Evolutionary conservation across 2,113 vertebrate genomes (phyloP).

Genomic region (Coregonus clupeaformis): DNA sequence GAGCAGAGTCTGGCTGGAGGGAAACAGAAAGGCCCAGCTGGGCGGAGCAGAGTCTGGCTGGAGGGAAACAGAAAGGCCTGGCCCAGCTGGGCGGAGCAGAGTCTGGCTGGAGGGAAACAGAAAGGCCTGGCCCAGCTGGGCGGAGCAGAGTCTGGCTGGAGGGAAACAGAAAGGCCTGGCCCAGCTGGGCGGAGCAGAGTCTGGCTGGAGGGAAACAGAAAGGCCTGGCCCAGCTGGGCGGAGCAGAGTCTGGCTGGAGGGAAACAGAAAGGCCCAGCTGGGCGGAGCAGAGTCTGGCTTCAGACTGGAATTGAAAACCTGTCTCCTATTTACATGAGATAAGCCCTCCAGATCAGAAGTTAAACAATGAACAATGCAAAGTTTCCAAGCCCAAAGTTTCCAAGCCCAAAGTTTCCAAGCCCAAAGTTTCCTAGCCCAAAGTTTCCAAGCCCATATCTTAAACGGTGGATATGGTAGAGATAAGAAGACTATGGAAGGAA

Average conservation of each 20-base stretch:
- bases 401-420: too few species aligned
- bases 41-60: constrained; percentile 13
- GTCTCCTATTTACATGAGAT: constrained; percentile 61
- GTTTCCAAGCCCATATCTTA: constrained; percentile 43
- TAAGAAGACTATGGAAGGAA: constrained; percentile 22
- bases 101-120: constrained; percentile 24
- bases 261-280: constrained; percentile 25
- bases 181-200: neutral
- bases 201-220: constrained; percentile 32
- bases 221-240: constrained; percentile 16
- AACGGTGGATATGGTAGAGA: constrained; percentile 20
- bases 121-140: constrained; percentile 27
- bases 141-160: constrained; percentile 13
- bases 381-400: constrained; percentile 45
- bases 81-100: neutral
- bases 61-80: constrained; percentile 26
- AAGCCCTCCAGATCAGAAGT: constrained; percentile 46
- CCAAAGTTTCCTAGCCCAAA: too few species aligned
- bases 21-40: constrained; percentile 25
- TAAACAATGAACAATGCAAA: constrained; percentile 57
- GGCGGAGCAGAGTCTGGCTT: constrained; percentile 14
- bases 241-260: constrained; percentile 12
- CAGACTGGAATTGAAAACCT: constrained; percentile 39
- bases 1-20: constrained; percentile 14
- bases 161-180: constrained; percentile 25